Percentiles rank a stretch among this genome's conserved stretches.
phyloP scores from a whole-genome alignment of 2,113 vertebrate genomes.

The Amphilophus citrinellus region DNA sequence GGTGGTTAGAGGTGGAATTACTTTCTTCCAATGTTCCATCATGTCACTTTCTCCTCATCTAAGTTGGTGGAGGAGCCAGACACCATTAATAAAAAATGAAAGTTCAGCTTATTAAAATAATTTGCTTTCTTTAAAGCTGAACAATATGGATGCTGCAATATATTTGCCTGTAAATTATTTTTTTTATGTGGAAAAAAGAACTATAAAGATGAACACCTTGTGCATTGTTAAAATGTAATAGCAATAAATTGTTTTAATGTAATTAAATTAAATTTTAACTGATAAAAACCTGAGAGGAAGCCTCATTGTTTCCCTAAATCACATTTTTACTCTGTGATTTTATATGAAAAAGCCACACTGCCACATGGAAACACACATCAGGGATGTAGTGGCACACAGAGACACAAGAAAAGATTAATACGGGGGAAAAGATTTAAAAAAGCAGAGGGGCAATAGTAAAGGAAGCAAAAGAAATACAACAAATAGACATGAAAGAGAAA shows the following conservation, averaged over 20 bases:
- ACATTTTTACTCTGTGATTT: background rate
- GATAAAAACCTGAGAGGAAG: background rate
- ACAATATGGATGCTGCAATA: background rate
- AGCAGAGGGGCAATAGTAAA: background rate
- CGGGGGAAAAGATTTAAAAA: background rate
- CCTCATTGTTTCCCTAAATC: background rate
- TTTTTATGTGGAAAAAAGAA: background rate
- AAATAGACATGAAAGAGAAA: constrained; percentile 11
- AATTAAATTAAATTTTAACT: background rate
- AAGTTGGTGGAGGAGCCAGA: background rate
- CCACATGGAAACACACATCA: background rate
- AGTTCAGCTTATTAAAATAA: accelerated
- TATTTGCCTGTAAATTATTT: background rate
- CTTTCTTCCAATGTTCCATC: background rate
- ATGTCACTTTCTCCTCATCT: background rate
- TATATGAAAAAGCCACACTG: background rate
- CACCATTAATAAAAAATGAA: background rate
- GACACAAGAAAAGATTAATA: background rate
- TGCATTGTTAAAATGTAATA: background rate
- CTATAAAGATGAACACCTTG: background rate
- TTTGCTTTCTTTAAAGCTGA: background rate
- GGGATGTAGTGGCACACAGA: background rate
- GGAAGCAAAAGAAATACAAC: background rate
- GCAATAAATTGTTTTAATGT: no score
- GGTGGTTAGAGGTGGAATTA: constrained; percentile 7